Base-by-base conservation (phyloP, 2,888 invertebrate genomes). In the Papilio elwesi region DNA sequence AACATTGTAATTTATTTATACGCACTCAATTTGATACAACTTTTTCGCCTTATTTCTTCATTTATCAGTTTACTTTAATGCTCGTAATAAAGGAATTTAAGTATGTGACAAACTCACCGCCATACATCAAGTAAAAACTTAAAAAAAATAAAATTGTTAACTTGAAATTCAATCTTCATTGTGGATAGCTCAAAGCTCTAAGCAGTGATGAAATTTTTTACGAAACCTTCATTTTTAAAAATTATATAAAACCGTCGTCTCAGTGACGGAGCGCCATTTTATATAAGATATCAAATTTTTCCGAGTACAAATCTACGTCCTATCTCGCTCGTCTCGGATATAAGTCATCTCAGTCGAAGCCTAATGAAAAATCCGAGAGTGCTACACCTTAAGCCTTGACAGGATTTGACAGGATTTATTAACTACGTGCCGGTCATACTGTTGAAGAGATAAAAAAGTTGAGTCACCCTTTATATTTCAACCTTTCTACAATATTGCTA, bases 321-420 rank as follows among this genome's bases (percentile, higher is more conserved):
- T 15, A 16, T 63, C 48, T 63, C 48, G 11, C 11, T 51, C 51
- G 49, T 52, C 52, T 65, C 9, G 12, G n/a, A 47, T n/a, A 66
- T 66, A 43, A 53, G 38, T 52, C 52, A 36, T 13, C 13, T 13
- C 13, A 38, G 38, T 15, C 10, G n/a, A 48, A 64, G 57, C 65
- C 49, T 71, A 65, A 71, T 49, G 57, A 38, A 48, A 66, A 66
- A 65, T 71, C 53, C n/a, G 13, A 63, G 13, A 52, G n/a, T 52
- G 52, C 53, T 15, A 51, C 43, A 48, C 59, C 51, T 12, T 13
- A 51, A 36, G 16, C 10, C 16, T 36, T 36, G 38, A 57, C 38
- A 16, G 70, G 70, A 66, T 71, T 71, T 65, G 12, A n/a, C 16
- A 36, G 38, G 65, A 65, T 71, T 71, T 65, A 65, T 16, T 6